phyloP scores from a whole-genome alignment of 2,888 invertebrate species.

The Mythimna albipuncta region DNA sequence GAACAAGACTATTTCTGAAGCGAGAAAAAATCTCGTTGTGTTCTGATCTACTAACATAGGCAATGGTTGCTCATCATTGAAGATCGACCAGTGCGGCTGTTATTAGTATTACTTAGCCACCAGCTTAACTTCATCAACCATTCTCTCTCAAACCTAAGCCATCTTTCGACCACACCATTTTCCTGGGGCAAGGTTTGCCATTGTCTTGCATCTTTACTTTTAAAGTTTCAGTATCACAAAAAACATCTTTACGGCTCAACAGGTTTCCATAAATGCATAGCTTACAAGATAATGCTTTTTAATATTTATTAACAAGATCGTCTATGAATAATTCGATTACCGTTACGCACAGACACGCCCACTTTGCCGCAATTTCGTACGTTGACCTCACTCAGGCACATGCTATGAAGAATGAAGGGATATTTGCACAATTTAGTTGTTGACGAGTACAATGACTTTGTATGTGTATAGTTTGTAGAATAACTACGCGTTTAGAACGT shows the following conservation, averaged over 20 bases:
- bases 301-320: slow-evolving; percentile 35
- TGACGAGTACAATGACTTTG: slow-evolving; percentile 18
- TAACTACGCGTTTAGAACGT: not conserved
- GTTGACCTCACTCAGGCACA: slow-evolving; percentile 64
- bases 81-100: too few relatives aligned
- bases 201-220: not conserved
- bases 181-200: not conserved
- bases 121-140: too few relatives aligned
- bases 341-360: slow-evolving; percentile 63
- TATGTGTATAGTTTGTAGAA: not conserved
- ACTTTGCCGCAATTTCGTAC: slow-evolving; percentile 68
- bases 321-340: slow-evolving; percentile 62
- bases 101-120: too few relatives aligned
- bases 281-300: slow-evolving; percentile 14
- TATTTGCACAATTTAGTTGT: slow-evolving; percentile 48
- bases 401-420: slow-evolving; percentile 37
- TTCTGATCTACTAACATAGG: too few relatives aligned
- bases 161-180: not conserved
- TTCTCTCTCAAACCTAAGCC: too few relatives aligned
- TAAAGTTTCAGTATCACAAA: not conserved
- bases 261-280: slow-evolving; percentile 18
- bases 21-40: too few relatives aligned
- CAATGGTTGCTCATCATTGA: too few relatives aligned
- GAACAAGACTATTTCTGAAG: too few relatives aligned
- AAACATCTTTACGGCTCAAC: slow-evolving; percentile 5